Evolutionary conservation across 1,140 invertebrate genomes (phyloP).

Genomic region (Copidosoma floridanum): DNA sequence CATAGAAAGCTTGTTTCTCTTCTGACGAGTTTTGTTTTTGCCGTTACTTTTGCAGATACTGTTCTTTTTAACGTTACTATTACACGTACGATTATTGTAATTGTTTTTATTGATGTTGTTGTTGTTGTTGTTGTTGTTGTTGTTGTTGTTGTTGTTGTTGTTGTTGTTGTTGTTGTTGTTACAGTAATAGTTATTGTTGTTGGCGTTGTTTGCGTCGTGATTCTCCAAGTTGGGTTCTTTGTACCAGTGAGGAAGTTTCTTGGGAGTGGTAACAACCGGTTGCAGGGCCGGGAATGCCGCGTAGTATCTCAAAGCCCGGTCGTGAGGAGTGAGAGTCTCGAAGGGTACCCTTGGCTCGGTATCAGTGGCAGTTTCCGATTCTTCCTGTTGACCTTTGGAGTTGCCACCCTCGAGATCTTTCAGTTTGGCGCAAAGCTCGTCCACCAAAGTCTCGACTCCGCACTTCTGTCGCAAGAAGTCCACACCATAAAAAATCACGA

Average conservation of each 20-base stretch:
- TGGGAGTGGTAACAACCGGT: constrained; percentile 45
- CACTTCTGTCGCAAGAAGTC: constrained; percentile 44
- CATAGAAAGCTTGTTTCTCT: constrained; percentile 46
- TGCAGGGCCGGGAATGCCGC: constrained; percentile 54
- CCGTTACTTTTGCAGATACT: constrained; percentile 35
- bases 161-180: constrained; percentile 39
- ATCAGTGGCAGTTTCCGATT: constrained; percentile 36
- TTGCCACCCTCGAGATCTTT: constrained; percentile 46
- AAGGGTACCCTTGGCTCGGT: constrained; percentile 38
- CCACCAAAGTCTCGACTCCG: constrained; percentile 50
- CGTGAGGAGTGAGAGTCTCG: constrained; percentile 48
- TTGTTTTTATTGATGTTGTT: constrained; percentile 36
- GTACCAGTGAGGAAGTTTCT: constrained; percentile 41
- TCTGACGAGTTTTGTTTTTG: constrained; percentile 41
- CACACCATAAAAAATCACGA: neutral
- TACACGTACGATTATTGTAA: constrained; percentile 39
- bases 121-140: constrained; percentile 37
- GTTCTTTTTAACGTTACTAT: constrained; percentile 38
- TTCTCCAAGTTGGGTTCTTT: constrained; percentile 42
- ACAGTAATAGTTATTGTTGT: constrained; percentile 34
- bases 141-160: constrained; percentile 36
- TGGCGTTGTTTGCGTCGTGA: constrained; percentile 35
- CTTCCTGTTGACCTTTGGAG: constrained; percentile 41
- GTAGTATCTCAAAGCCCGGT: constrained; percentile 52
- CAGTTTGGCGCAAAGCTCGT: constrained; percentile 51